Evolutionary conservation across 1,140 invertebrate species (phyloP).

Genomic region (Apis florea): DNA sequence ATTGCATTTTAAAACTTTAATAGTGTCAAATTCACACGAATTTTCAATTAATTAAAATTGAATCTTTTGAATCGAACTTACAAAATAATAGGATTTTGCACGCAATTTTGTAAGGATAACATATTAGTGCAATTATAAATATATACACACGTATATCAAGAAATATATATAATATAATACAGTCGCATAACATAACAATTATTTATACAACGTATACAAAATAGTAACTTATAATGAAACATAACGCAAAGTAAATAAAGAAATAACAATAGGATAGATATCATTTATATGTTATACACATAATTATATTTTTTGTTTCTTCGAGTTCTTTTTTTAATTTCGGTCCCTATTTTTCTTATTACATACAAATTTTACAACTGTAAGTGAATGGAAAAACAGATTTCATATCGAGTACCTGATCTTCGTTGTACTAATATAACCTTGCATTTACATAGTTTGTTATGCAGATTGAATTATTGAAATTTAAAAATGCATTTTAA

Average conservation of each 20-base stretch:
- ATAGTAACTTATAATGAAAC: constrained; percentile 56
- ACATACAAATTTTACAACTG: neutral
- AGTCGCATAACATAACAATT: constrained; percentile 63
- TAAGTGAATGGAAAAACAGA: constrained; percentile 13
- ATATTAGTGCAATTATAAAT: constrained; percentile 51
- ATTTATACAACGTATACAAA: constrained; percentile 58
- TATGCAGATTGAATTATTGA: neutral
- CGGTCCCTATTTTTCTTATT: constrained; percentile 31
- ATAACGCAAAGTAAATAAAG: constrained; percentile 52
- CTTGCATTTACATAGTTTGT: neutral
- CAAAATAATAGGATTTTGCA: constrained; percentile 53
- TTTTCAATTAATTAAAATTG: constrained; percentile 13
- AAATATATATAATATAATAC: constrained; percentile 65
- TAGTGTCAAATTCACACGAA: neutral
- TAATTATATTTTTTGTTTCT: constrained; percentile 16
- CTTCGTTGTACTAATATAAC: constrained; percentile 16
- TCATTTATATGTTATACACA: constrained; percentile 10
- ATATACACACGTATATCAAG: constrained; percentile 49
- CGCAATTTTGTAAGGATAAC: neutral
- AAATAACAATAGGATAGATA: constrained; percentile 50
- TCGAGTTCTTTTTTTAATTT: constrained; percentile 11
- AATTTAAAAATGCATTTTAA: neutral
- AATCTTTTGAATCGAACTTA: constrained; percentile 36
- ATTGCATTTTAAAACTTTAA: constrained; percentile 2
- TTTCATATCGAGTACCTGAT: neutral